Conservation (phyloP, 1,140 invertebrate genomes). For the Drosophila setifemur region DNA sequence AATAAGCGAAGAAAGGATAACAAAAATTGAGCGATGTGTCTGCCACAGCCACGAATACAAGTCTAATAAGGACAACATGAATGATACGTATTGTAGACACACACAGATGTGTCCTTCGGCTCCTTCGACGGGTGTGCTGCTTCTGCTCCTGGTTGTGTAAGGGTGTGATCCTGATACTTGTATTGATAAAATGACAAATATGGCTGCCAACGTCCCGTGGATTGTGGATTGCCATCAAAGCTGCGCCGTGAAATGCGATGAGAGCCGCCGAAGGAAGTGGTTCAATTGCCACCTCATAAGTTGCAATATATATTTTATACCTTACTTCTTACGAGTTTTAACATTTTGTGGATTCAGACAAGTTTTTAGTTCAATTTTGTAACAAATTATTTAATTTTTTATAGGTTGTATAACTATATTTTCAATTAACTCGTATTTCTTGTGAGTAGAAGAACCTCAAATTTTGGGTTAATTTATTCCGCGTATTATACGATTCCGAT, state of each 20-base stretch:
- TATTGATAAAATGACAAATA: constrained; percentile 57
- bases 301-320: too few species aligned
- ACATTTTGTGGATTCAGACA: too few species aligned
- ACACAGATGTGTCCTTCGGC: constrained; percentile 17
- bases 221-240: constrained; percentile 33
- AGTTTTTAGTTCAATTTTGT: too few species aligned
- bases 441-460: too few species aligned
- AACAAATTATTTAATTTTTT: too few species aligned
- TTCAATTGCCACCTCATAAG: constrained; percentile 27
- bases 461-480: too few species aligned
- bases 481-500: too few species aligned
- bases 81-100: constrained; percentile 42
- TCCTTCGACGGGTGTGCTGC: too few species aligned
- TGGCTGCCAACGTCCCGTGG: constrained; percentile 32
- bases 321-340: too few species aligned
- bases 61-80: constrained; percentile 55
- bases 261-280: constrained; percentile 1
- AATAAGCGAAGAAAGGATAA: constrained; percentile 55
- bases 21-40: constrained; percentile 54
- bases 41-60: constrained; percentile 34
- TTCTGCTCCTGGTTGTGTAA: neutral
- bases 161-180: constrained; percentile 16
- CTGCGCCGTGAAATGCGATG: constrained; percentile 30
- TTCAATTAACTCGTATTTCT: too few species aligned
- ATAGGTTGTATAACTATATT: too few species aligned